These are phyloP conservation scores for Amyelois transitella DNA, from an alignment of 1,140 invertebrate species.

Conservation along the genomic window DNA sequence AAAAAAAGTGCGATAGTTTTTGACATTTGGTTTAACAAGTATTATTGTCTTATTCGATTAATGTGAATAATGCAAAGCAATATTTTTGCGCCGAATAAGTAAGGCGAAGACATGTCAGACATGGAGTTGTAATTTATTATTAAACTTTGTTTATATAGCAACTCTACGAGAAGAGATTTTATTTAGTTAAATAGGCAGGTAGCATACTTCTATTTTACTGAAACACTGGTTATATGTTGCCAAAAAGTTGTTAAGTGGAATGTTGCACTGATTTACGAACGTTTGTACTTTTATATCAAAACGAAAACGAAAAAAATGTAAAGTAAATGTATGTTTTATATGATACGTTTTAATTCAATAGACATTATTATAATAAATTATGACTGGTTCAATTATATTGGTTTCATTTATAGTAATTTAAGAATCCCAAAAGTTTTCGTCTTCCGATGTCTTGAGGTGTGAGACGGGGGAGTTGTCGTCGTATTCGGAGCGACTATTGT, in stretches of 20 bases:
- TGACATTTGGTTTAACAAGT: no score
- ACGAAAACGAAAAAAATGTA: conserved; percentile 25
- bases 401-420: conserved; percentile 42
- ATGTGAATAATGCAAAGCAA: no score
- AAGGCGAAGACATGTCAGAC: no score
- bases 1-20: no score
- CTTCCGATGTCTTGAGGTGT: conserved; percentile 38
- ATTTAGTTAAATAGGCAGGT: neutral
- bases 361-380: conserved; percentile 56
- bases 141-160: no score
- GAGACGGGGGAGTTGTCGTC: conserved; percentile 45
- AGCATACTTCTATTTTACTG: neutral
- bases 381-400: conserved; percentile 38
- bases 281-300: conserved; percentile 70
- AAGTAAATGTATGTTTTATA: conserved; percentile 53
- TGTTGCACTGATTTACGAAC: conserved; percentile 35
- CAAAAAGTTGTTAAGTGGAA: conserved; percentile 30
- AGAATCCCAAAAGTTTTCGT: conserved; percentile 57
- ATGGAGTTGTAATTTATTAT: no score
- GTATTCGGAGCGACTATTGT: conserved; percentile 38
- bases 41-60: no score
- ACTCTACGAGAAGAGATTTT: no score
- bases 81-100: no score
- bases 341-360: conserved; percentile 43
- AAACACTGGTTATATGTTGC: conserved; percentile 10